Base-by-base conservation (phyloP, 2,888 invertebrate species). In the Lordiphosa fenestrarum region DNA sequence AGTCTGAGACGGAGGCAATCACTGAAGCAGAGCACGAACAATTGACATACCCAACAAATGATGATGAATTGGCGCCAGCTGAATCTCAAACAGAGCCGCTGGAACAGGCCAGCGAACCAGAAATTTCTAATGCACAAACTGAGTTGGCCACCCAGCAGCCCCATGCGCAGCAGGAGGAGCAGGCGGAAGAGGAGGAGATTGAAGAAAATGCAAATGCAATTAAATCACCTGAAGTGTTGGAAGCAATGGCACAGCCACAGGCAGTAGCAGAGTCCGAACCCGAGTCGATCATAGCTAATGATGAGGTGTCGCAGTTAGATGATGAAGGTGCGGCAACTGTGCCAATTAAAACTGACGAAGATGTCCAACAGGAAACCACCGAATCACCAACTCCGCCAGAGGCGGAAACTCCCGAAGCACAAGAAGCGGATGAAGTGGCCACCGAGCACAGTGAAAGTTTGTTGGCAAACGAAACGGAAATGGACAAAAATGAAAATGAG, bases 1-100 rank as follows among this genome's bases (percentile, higher is more conserved):
- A 53, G 38, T 5, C 21, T 21, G 69, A 52, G 48, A 39, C 44
- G 53, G 70, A 65, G 64, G 67, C 77, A 80, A 80, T 66, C 72
- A 83, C 58, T 62, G 78, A 78, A 70, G 73, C 78, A 56, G 69
- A 77, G 61, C 73, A 74, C 66, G 73, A 80, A 60, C 77, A 81
- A 67, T 71, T 81, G 73, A 72, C 82, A 71, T 72, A 76, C 76
- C 76, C 83, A 84, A 69, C 82, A 82, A 82, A 82, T 84, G 80
- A 82, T 78, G 83, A 82, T 84, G 80, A 81, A 81, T 81, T 81
- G 84, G 84, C 84, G 80, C 78, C 84, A 77, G 50, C 51, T 55
- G 63, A 60, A 15, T 33, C 7, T 6, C 60, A 59, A 44, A 30
- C 52, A 52, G 61, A 60, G 42, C 30, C 49, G 9, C 30, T 30